phyloP scores from a whole-genome alignment of 2,888 invertebrate species.

The Endotricha flammealis region DNA sequence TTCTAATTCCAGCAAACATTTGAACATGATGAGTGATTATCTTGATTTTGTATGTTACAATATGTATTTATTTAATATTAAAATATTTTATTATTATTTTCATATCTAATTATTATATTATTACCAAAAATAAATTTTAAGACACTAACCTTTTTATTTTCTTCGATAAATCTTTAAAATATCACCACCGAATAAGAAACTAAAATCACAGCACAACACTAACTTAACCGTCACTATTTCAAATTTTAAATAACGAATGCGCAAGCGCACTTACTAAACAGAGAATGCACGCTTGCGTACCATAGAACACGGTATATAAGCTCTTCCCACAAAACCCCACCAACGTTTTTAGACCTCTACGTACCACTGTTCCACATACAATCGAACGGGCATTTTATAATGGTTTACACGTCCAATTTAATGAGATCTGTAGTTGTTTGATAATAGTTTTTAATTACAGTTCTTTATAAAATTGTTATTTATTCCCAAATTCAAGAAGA shows the following conservation, averaged over 20 bases:
- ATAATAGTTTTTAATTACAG: constrained; percentile 3
- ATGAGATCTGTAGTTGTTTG: background rate
- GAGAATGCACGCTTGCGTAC: constrained; percentile 52
- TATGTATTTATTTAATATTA: too few relatives aligned
- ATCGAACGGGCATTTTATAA: background rate
- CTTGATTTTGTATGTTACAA: too few relatives aligned
- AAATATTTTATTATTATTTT: background rate
- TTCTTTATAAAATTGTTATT: constrained; percentile 20
- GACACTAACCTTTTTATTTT: constrained; percentile 6
- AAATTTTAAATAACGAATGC: constrained; percentile 24
- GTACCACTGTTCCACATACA: constrained; percentile 10
- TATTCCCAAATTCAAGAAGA: constrained; percentile 51
- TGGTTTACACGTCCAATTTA: background rate
- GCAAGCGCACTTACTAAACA: constrained; percentile 24
- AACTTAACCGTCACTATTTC: constrained; percentile 15
- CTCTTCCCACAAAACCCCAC: constrained; percentile 37
- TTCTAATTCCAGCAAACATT: too few relatives aligned
- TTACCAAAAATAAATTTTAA: background rate
- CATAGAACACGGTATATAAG: constrained; percentile 55
- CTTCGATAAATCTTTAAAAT: constrained; percentile 16
- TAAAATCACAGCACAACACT: constrained; percentile 26
- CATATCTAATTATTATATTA: background rate
- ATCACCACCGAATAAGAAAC: constrained; percentile 27
- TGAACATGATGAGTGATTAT: too few relatives aligned
- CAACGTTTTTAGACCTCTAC: constrained; percentile 31